These are phyloP conservation scores for Cephus runcator DNA, from an alignment of 2,888 invertebrate species.

Conservation along the genomic window DNA sequence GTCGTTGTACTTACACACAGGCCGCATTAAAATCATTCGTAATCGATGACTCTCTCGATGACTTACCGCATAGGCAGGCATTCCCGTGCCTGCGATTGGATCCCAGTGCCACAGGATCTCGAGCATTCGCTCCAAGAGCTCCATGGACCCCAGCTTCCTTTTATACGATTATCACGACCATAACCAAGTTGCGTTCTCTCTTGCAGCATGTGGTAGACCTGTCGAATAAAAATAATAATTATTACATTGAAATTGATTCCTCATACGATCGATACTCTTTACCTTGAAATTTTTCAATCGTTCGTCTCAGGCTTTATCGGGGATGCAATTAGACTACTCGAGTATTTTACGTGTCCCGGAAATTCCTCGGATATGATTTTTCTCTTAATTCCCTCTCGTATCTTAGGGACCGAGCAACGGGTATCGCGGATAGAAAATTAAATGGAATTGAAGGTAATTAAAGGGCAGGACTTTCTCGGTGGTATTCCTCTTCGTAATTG, in stretches of 20 bases:
- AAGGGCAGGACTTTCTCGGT: neutral
- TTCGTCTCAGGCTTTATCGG: neutral
- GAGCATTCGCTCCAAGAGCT: constrained; percentile 80
- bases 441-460: neutral
- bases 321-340: neutral
- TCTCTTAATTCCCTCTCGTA: constrained; percentile 3
- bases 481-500: neutral
- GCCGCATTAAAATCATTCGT: neutral
- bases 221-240: constrained; percentile 11
- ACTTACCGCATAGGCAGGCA: constrained; percentile 72
- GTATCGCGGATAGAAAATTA: neutral
- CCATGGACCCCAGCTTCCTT: constrained; percentile 77
- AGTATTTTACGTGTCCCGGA: neutral
- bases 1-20: neutral
- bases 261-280: neutral
- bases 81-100: constrained; percentile 77
- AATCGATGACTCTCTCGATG: constrained; percentile 6
- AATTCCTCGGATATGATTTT: neutral
- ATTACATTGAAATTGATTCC: neutral
- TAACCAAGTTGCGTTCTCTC: constrained; percentile 54
- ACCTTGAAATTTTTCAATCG: neutral
- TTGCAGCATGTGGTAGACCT: constrained; percentile 60
- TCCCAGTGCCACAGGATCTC: constrained; percentile 80
- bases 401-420: constrained; percentile 14
- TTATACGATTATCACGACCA: constrained; percentile 50